These are phyloP conservation scores for Dasypus novemcinctus DNA, from an alignment of 2,113 vertebrate genomes.

Conservation along the genomic window DNA sequence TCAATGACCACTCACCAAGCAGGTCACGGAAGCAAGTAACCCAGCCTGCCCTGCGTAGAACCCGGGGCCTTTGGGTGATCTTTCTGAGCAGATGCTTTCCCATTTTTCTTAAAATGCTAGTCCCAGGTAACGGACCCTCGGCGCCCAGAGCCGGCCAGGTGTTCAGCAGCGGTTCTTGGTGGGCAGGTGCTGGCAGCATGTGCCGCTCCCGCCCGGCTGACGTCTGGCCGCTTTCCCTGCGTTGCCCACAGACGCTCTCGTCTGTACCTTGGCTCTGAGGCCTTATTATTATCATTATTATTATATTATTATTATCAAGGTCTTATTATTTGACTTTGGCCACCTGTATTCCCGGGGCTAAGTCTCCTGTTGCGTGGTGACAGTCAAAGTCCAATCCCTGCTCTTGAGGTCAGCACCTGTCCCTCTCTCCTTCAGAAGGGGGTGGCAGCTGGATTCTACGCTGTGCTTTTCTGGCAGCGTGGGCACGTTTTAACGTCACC, in stretches of 20 bases:
- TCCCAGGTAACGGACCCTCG: not conserved
- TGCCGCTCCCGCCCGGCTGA: not conserved
- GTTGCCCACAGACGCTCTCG: fast-evolving
- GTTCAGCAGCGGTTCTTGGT: not conserved
- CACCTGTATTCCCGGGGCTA: not conserved
- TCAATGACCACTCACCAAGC: not conserved
- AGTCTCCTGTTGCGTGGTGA: not conserved
- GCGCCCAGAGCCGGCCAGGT: not conserved
- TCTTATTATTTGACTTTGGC: not conserved
- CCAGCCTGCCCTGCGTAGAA: not conserved
- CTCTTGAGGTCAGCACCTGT: not conserved
- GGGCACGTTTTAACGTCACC: not conserved
- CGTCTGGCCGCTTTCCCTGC: not conserved
- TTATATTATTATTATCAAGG: too few species aligned
- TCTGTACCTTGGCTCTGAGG: not conserved
- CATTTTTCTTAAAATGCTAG: not conserved
- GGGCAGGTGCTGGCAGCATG: too few species aligned
- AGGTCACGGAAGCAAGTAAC: too few species aligned
- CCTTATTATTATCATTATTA: too few species aligned
- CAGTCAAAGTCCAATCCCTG: not conserved
- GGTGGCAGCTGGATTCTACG: not conserved
- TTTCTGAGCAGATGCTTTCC: not conserved
- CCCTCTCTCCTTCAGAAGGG: not conserved
- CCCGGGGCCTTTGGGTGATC: not conserved
- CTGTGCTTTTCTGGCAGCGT: not conserved